Evolutionary conservation across 2,113 vertebrate species (phyloP).

Genomic region (Chloroceryle aenea): DNA sequence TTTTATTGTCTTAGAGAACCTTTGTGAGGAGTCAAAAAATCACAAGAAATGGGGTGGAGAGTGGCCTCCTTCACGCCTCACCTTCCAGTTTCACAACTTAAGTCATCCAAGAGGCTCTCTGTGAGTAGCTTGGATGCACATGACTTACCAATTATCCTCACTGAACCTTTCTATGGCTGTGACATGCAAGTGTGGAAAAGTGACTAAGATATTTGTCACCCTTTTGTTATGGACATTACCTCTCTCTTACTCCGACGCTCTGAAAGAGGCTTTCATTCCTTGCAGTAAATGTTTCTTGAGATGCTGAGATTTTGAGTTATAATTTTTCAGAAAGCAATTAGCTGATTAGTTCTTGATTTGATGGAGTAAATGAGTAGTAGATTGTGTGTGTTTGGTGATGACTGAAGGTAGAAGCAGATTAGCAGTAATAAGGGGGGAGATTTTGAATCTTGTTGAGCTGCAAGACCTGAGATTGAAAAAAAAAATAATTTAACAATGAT

Average conservation of each 20-base stretch:
- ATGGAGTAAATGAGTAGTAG: neutral
- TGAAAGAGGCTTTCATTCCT: neutral
- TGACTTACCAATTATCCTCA: neutral
- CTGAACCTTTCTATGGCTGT: neutral
- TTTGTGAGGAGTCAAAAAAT: neutral
- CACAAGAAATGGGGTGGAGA: neutral
- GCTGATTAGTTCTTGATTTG: conserved; percentile 5
- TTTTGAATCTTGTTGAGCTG: neutral
- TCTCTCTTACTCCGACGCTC: neutral
- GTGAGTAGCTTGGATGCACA: neutral
- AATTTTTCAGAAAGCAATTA: neutral
- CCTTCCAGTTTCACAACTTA: neutral
- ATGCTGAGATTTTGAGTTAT: neutral
- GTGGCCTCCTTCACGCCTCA: neutral
- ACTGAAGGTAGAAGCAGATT: neutral
- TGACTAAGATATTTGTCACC: neutral
- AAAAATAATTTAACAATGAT: neutral
- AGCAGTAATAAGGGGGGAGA: neutral
- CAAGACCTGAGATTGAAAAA: neutral
- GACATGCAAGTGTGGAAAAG: neutral
- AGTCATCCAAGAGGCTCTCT: neutral
- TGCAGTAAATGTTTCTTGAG: neutral
- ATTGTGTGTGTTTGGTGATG: neutral
- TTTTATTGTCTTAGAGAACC: neutral
- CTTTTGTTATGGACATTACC: neutral